phyloP scores from a whole-genome alignment of 2,888 invertebrate genomes.

The Diploptera punctata region DNA sequence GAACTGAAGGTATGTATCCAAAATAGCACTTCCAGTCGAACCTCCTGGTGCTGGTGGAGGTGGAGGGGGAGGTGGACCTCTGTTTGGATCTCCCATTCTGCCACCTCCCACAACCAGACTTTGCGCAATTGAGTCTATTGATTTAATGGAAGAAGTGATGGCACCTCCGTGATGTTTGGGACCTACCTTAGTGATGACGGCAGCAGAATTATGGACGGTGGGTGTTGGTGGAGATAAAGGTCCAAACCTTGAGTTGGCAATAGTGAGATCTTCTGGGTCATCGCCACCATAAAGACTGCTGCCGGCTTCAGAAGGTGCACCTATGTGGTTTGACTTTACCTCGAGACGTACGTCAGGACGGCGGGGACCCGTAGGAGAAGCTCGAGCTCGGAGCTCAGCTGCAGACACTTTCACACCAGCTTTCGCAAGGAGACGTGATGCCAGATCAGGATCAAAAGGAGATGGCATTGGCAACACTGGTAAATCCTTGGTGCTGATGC shows the following conservation, averaged over 20 bases:
- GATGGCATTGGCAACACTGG: conserved; percentile 93
- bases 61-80: conserved; percentile 52
- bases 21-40: conserved; percentile 76
- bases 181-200: conserved; percentile 44
- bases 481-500: conserved; percentile 91
- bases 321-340: conserved; percentile 60
- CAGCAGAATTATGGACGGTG: conserved; percentile 39
- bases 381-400: conserved; percentile 81
- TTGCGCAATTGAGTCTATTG: conserved; percentile 67
- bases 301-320: conserved; percentile 65
- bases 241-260: conserved; percentile 49
- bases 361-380: conserved; percentile 82
- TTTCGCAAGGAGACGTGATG: conserved; percentile 83
- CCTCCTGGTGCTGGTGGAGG: conserved; percentile 51
- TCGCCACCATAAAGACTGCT: conserved; percentile 80
- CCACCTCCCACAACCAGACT: conserved; percentile 54
- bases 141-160: conserved; percentile 61
- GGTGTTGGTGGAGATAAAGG: conserved; percentile 38
- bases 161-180: conserved; percentile 52
- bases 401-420: conserved; percentile 78
- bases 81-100: conserved; percentile 38
- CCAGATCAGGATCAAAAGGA: conserved; percentile 88
- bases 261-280: conserved; percentile 84
- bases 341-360: conserved; percentile 73
- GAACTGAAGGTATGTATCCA: conserved; percentile 88